phyloP scores from a whole-genome alignment of 2,888 invertebrate genomes.

The Dryocosmus kuriphilus region DNA sequence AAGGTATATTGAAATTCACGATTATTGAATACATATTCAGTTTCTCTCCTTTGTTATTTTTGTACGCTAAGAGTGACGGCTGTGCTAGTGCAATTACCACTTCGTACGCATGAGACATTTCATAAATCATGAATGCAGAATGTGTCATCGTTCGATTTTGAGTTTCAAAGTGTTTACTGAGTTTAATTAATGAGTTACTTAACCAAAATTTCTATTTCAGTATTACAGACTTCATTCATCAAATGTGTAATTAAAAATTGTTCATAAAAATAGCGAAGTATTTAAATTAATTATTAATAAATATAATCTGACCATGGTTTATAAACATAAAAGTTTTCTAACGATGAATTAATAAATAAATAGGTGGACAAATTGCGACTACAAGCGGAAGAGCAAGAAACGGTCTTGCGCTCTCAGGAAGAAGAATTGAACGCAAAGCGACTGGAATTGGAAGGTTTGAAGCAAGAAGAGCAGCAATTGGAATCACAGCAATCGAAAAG shows the following conservation, averaged over 20 bases:
- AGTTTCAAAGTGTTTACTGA: background rate
- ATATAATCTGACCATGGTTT: background rate
- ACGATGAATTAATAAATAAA: background rate
- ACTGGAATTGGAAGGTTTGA: constrained; percentile 87
- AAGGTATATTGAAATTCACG: constrained; percentile 79
- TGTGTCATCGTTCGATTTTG: constrained; percentile 9
- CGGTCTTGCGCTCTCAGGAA: constrained; percentile 89
- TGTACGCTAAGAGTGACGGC: constrained; percentile 45
- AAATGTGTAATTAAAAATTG: background rate
- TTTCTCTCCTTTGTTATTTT: constrained; percentile 51
- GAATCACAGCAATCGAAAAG: constrained; percentile 86
- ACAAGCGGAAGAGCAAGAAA: constrained; percentile 93
- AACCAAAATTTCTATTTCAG: background rate
- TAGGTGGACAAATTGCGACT: constrained; percentile 92
- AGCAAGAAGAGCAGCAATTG: constrained; percentile 88
- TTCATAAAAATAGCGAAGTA: background rate
- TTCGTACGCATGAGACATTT: constrained; percentile 19
- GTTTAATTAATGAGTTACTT: background rate
- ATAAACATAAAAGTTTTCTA: background rate
- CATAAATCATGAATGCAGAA: constrained; percentile 4
- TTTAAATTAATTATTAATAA: background rate
- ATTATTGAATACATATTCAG: constrained; percentile 58
- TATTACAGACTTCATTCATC: background rate
- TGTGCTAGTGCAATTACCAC: constrained; percentile 46
- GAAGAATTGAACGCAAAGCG: constrained; percentile 89